Evolutionary conservation across 2,888 invertebrate genomes (phyloP), one percentile per base, ranked within the genome.

Genomic region (Maniola hyperantus): DNA sequence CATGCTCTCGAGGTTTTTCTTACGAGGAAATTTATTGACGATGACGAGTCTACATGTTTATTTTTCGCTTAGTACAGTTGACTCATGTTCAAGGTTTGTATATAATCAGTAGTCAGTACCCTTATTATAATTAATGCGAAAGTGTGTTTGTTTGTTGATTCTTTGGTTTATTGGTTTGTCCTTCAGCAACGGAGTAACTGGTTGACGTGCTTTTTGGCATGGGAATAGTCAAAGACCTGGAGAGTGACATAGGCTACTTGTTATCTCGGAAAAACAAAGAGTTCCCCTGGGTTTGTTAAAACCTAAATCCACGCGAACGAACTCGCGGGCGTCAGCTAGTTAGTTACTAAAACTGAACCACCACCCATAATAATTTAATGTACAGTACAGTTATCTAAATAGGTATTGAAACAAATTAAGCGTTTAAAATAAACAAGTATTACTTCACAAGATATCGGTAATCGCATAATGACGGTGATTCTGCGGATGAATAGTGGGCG

Each of bases 391-490:
- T 60, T 65, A 60, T 18, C 65, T 44, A 61, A 58, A 33, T 15
- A 33, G 36, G 58, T 46, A 65, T 20, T 58, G 36, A 62, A 36
- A 48, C 42, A 58, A 55, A 60, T 66, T 54, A 69, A 68, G 61
- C 66, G 63, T 79, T 80, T 63, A 63, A 46, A 63, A 50, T 59
- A 64, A 63, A 44, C 60, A 63, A 68, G 57, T 68, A 68, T 69
- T 68, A 84, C 83, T 83, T 83, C 81, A 82, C 76, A 82, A 80
- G 74, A 79, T 73, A 74, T n/a, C n/a, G n/a, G n/a, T 73, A 76
- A 78, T 73, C 73, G 73, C 68, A 70, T 76, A 75, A 74, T 75
- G 75, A 72, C 67, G 69, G 75, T 80, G 81, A 81, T 79, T 81
- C 79, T 73, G 81, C 83, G 80, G 83, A 85, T 86, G 71, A 70